Evolutionary conservation across 23 tunicate species (phyloP).

Genomic region (Botrylloides violaceus): DNA sequence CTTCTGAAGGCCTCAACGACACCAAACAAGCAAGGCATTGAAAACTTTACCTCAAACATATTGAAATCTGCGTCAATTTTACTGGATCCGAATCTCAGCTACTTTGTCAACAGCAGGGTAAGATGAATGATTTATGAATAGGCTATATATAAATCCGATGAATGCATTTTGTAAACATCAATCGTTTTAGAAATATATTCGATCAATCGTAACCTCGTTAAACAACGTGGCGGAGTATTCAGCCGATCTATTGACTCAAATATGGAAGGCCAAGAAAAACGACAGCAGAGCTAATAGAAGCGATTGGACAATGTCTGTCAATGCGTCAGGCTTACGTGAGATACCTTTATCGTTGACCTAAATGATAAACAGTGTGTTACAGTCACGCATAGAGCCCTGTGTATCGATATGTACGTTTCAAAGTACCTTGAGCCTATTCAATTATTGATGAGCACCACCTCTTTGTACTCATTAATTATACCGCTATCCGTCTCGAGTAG

Average conservation of each 20-base stretch:
- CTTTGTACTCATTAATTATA: neutral
- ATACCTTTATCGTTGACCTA: too few relatives aligned
- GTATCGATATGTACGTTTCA: too few relatives aligned
- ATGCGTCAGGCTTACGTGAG: neutral
- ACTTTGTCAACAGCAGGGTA: neutral
- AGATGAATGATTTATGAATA: too few relatives aligned
- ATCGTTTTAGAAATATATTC: too few relatives aligned
- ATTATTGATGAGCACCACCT: neutral
- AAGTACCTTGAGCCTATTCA: too few relatives aligned
- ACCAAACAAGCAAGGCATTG: neutral
- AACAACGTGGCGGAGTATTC: neutral
- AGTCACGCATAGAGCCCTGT: too few relatives aligned
- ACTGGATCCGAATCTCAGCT: neutral
- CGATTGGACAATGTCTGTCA: neutral
- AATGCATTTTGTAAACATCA: neutral
- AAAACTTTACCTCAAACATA: neutral
- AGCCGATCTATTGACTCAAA: neutral
- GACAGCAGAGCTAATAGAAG: neutral
- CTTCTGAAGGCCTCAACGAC: neutral
- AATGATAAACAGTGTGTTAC: too few relatives aligned
- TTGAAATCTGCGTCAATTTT: neutral
- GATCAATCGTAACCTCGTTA: neutral
- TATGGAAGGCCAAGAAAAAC: neutral
- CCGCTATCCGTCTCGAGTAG: neutral
- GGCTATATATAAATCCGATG: too few relatives aligned